Base-by-base conservation (phyloP, 2,113 vertebrate genomes). In the Tamias sibiricus region DNA sequence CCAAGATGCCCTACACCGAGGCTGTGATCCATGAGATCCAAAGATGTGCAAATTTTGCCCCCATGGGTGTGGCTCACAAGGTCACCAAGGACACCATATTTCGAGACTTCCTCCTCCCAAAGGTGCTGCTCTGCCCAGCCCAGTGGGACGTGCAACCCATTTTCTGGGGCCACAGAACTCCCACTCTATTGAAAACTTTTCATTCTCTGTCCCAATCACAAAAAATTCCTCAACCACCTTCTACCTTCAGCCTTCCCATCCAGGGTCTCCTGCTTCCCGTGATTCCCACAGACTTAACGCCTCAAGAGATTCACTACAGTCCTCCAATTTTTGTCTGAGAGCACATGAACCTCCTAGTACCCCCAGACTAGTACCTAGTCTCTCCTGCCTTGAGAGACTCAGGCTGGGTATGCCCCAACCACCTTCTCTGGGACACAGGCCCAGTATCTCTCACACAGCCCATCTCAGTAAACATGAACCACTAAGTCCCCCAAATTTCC, bases 1-100 rank as follows among this genome's bases (percentile, higher is more conserved):
- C 74, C 72, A 96, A 97, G 66, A 98, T 98, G 98, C 98, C 97
- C 47, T 98, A 98, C 91, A 97, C 90, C 0, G 96, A 98, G 30
- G 97, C 97, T 0, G 97, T 98, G 37, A 97, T 97, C 49, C 96
- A 97, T 0, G 98, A 98, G 90, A 94, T 97, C 64, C 97, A 97
- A 59, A 91, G 98, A 86, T 97, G 83, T 2, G 59, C 42, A 71
- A 81, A 98, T 40, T 37, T 97, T 2, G 24, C 97, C 10, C 97
- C 98, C 47, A 66, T 98, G 96, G 66, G 97, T 8, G 0, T 95
- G 30, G 75, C 97, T 14, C 94, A 35, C 47, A 89, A 91, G 42
- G 93, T 95, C 76, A 97, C 28, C 24, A 96, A 93, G 74, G 89
- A 97, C 59, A 98, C 97, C n/a, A 71, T 77, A 37, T 98, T 98